A percentile compares a stretch with the other conserved stretches of the same genome.
phyloP scores from a whole-genome alignment of 2,113 vertebrate genomes.

The Phylloscopus trochiloides region DNA sequence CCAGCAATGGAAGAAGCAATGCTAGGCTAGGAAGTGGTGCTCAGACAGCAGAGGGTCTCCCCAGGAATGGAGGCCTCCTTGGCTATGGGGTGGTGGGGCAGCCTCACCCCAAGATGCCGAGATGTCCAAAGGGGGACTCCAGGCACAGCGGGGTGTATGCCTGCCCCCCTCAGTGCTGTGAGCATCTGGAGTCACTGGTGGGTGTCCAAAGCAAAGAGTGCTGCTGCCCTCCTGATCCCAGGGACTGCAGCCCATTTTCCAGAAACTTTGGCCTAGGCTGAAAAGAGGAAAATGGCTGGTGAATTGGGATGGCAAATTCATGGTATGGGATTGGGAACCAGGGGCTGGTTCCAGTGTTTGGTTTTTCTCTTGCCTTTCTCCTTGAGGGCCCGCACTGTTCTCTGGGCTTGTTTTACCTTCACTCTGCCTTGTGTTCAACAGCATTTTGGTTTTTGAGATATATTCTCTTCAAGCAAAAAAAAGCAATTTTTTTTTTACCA shows the following conservation, averaged over 20 bases:
- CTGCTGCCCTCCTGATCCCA: not conserved
- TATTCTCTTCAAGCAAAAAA: not conserved
- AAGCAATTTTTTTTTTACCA: not conserved
- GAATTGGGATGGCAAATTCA: not conserved
- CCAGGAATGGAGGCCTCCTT: not conserved
- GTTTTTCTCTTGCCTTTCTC: not conserved
- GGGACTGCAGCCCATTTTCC: not conserved
- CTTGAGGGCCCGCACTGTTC: not conserved
- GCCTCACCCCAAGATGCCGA: fast-evolving
- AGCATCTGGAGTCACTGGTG: not conserved
- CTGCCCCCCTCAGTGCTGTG: not conserved
- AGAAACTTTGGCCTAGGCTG: not conserved
- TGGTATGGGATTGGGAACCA: fast-evolving
- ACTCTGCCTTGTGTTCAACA: not conserved
- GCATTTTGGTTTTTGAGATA: not conserved
- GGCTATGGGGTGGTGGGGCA: fast-evolving
- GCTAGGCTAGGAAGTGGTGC: not conserved
- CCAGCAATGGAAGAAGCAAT: not conserved
- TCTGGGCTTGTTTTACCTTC: not conserved
- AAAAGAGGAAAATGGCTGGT: not conserved
- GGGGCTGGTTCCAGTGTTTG: not conserved
- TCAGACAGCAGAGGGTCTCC: not conserved
- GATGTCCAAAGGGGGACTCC: not conserved
- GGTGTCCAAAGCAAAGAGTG: not conserved
- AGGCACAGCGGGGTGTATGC: fast-evolving